Evolutionary conservation across 2,113 vertebrate species (phyloP).

Genomic region (Uropsilus gracilis): DNA sequence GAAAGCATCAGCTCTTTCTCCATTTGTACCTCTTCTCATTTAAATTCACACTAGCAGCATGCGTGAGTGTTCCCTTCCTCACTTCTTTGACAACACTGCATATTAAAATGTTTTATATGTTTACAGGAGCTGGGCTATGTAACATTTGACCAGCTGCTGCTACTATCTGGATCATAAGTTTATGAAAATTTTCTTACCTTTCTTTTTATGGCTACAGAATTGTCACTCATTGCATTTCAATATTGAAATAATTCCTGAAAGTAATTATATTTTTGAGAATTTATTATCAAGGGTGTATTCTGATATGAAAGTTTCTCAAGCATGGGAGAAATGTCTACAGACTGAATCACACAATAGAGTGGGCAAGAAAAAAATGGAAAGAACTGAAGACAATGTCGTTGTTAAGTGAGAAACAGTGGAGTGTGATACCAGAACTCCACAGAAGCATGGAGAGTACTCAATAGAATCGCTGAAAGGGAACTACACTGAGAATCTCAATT

Average conservation of each 20-base stretch:
- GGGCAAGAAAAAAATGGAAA: background rate
- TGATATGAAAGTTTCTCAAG: background rate
- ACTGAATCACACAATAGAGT: background rate
- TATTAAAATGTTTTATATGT: background rate
- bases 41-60: background rate
- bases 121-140: background rate
- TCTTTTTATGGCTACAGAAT: background rate
- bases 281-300: background rate
- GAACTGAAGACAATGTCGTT: background rate
- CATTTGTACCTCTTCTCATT: background rate
- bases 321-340: background rate
- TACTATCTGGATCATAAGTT: background rate
- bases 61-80: background rate
- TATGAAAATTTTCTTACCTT: background rate
- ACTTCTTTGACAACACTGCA: background rate
- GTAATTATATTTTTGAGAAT: background rate
- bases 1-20: background rate
- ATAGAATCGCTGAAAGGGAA: background rate
- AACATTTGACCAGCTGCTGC: background rate
- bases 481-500: background rate
- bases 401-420: background rate
- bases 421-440: background rate
- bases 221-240: background rate
- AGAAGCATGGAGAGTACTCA: background rate
- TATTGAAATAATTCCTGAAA: background rate